phyloP scores from a whole-genome alignment of 2,797 vertebrate genomes.

The Dipus sagitta region DNA sequence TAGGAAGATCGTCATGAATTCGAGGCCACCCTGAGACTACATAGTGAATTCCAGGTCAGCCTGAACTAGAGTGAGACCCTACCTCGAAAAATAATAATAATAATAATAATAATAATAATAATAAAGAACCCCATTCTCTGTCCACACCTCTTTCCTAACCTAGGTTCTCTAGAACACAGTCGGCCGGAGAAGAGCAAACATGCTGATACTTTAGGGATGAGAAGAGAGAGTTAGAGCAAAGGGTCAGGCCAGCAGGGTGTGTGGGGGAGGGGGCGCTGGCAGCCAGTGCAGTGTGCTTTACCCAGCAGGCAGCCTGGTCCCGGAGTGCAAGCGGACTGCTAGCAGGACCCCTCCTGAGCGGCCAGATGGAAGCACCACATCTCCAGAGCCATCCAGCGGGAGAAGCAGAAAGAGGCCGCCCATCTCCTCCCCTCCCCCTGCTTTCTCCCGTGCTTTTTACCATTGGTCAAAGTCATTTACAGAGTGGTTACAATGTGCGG shows the following conservation, averaged over 20 bases:
- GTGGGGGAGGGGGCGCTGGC: not conserved
- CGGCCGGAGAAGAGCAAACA: not conserved
- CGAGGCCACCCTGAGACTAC: too few relatives aligned
- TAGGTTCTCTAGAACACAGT: not conserved
- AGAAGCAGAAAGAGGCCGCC: not conserved
- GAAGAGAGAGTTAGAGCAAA: not conserved
- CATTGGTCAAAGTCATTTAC: constrained; percentile 1
- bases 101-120: too few relatives aligned
- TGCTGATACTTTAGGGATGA: not conserved
- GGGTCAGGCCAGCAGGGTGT: not conserved
- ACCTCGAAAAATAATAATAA: too few relatives aligned
- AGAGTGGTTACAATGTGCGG: not conserved
- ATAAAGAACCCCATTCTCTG: not conserved
- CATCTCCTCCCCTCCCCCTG: not conserved
- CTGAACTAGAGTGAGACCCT: too few relatives aligned
- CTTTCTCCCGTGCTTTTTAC: not conserved
- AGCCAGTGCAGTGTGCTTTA: not conserved
- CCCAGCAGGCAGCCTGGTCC: not conserved
- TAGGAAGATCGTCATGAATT: too few relatives aligned
- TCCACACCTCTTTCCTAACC: constrained; percentile 8
- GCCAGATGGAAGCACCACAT: not conserved
- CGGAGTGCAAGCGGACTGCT: too few relatives aligned
- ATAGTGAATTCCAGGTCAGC: too few relatives aligned
- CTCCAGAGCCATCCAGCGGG: not conserved
- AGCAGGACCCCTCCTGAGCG: not conserved